Base-by-base conservation (phyloP, 1,140 invertebrate genomes). In the Drosophila azteca region DNA sequence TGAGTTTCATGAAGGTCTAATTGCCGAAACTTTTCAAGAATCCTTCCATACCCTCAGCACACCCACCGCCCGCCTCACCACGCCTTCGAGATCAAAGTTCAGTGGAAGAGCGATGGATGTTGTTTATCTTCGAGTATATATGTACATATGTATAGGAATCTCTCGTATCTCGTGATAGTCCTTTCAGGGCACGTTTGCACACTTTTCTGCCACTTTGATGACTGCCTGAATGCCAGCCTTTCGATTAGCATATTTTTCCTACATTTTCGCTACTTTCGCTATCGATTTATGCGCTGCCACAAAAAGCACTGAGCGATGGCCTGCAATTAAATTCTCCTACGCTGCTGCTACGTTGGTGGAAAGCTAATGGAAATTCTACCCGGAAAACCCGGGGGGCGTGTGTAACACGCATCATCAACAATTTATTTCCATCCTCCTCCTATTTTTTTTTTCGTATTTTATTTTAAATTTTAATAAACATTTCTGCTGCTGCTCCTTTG, bases 391-490 rank as follows among this genome's bases (percentile, higher is more conserved):
- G 17, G 26, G 35, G 35, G 17, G 26, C 51, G 15, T 26, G 8
- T 58, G 50, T 48, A 61, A 58, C 59, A 67, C 61, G 62, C 81
- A 78, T 70, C 69, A 77, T 69, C 53, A 65, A 61, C 57, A 72
- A 59, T 72, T 72, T 57, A 54, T 31, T 31, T 2, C 8, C 41
- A 46, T 54, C 24, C 17, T 20, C 17, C 17, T 20, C 44, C 17
- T 29, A 59, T 26, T 29, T 29, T 66, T 26, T 29, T 39, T 59
- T 22, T 52, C 43, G 64, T 54, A 67, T 66, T 55, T 63, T 49
- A 62, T 59, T 76, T 66, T 66, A 60, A 50, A 66, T 78, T 78
- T 87, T 87, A 81, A 87, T 82, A 82, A 77, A 82, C 60, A 70
- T 77, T 79, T 85, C 45, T 41, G 65, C 31, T 46, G 29, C 8